Conservation (phyloP, 1,140 invertebrate species). For the Theocolax elegans region DNA sequence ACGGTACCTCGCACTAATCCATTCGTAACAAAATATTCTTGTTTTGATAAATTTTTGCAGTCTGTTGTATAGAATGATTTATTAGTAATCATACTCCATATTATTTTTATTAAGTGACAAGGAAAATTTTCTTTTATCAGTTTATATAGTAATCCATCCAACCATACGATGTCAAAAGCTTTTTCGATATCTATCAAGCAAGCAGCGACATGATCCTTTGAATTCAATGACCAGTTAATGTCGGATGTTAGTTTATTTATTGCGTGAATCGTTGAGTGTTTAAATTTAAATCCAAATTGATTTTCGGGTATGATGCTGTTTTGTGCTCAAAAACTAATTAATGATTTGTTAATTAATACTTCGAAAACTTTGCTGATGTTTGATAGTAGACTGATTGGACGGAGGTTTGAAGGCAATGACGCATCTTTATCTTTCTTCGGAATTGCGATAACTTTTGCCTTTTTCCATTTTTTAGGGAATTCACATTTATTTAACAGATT, state of each 20-base stretch:
- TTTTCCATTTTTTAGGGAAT: slow-evolving; percentile 3
- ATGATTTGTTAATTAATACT: slow-evolving; percentile 13
- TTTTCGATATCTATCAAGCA: neutral
- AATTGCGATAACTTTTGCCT: neutral
- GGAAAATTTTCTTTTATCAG: neutral
- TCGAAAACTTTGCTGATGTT: slow-evolving; percentile 51
- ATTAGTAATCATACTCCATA: neutral
- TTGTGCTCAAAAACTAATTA: slow-evolving; percentile 21
- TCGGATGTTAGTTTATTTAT: slow-evolving; percentile 27
- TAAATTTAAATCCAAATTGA: slow-evolving; percentile 42
- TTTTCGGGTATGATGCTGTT: slow-evolving; percentile 44
- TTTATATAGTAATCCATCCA: neutral
- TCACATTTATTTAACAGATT: neutral
- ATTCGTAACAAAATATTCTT: neutral
- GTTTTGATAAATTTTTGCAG: neutral
- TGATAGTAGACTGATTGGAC: slow-evolving; percentile 56
- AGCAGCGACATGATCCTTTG: slow-evolving; percentile 18
- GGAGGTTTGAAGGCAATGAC: neutral
- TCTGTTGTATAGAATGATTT: neutral
- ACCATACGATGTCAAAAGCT: neutral
- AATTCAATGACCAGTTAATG: slow-evolving; percentile 39
- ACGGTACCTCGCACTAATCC: neutral
- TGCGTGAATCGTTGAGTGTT: slow-evolving; percentile 42
- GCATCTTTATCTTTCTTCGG: neutral
- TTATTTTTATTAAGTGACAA: neutral